Conservation (phyloP, 2,797 vertebrate species). For the Labroides dimidiatus region DNA sequence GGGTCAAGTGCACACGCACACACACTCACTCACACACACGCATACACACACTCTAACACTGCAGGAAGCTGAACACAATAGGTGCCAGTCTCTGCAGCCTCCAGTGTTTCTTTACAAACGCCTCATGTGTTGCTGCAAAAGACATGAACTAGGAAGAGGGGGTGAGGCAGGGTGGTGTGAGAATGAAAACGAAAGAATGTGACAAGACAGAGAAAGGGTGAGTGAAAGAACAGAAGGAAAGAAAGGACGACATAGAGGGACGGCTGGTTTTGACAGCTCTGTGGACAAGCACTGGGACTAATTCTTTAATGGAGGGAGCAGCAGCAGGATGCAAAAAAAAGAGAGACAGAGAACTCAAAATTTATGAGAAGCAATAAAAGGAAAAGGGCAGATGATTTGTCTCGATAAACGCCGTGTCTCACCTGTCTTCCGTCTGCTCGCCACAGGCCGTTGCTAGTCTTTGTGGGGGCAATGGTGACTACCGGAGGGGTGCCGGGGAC, state of each 20-base stretch:
- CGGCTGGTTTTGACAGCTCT: conserved; percentile 64
- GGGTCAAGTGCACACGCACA: conserved; percentile 70
- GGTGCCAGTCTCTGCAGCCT: conserved; percentile 70
- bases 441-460: conserved; percentile 80
- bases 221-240: conserved; percentile 1
- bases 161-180: conserved; percentile 23
- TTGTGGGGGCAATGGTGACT: conserved; percentile 95
- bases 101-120: conserved; percentile 68
- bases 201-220: conserved; percentile 38
- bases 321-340: conserved; percentile 41
- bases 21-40: conserved; percentile 20
- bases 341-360: conserved; percentile 32
- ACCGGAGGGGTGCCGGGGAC: conserved; percentile 93
- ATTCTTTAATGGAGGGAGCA: conserved; percentile 64
- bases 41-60: conserved; percentile 41
- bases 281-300: conserved; percentile 62
- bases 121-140: conserved; percentile 68
- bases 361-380: conserved; percentile 11
- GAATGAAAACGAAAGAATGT: conserved; percentile 50
- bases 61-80: conserved; percentile 76
- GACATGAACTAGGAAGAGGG: conserved; percentile 52
- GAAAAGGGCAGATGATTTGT: conserved; percentile 35
- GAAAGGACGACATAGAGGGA: conserved; percentile 29
- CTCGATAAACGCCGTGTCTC: conserved; percentile 23
- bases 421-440: conserved; percentile 81